Conservation (phyloP, 1,140 invertebrate species). For the Eulimnadia texana region DNA sequence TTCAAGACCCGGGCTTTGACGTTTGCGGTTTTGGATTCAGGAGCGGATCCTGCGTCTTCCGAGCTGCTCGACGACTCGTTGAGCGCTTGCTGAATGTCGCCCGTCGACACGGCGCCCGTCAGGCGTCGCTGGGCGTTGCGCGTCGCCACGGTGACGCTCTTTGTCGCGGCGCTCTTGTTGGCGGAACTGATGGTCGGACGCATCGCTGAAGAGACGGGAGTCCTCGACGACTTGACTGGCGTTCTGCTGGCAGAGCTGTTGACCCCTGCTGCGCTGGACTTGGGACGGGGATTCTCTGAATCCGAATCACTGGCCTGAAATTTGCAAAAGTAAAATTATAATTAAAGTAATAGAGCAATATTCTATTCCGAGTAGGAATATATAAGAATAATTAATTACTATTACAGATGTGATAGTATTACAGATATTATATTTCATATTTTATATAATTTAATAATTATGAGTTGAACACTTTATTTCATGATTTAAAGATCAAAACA, state of each 20-base stretch:
- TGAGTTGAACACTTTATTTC: too few species aligned
- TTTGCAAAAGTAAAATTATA: background rate
- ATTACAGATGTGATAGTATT: too few species aligned
- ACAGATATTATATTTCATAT: too few species aligned
- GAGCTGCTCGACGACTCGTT: slow-evolving; percentile 63
- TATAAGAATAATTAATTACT: too few species aligned
- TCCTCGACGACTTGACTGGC: background rate
- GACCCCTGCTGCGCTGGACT: slow-evolving; percentile 29
- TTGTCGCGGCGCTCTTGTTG: slow-evolving; percentile 42
- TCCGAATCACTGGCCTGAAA: slow-evolving; percentile 5
- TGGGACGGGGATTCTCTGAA: slow-evolving; percentile 19
- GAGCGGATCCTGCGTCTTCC: slow-evolving; percentile 34
- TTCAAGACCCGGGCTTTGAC: slow-evolving; percentile 27
- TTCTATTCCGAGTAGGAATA: too few species aligned
- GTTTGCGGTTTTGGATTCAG: slow-evolving; percentile 32
- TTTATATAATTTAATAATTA: too few species aligned
- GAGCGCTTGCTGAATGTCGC: slow-evolving; percentile 43
- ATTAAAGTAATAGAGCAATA: too few species aligned
- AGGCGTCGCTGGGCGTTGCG: slow-evolving; percentile 38
- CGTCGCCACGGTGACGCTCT: slow-evolving; percentile 23
- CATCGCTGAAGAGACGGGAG: slow-evolving; percentile 31
- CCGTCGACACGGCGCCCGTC: slow-evolving; percentile 46
- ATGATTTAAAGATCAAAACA: too few species aligned
- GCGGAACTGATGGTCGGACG: slow-evolving; percentile 61
- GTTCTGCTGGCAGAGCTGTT: slow-evolving; percentile 3